phyloP scores from a whole-genome alignment of 2,797 vertebrate species.

The Sebastes itinus region DNA sequence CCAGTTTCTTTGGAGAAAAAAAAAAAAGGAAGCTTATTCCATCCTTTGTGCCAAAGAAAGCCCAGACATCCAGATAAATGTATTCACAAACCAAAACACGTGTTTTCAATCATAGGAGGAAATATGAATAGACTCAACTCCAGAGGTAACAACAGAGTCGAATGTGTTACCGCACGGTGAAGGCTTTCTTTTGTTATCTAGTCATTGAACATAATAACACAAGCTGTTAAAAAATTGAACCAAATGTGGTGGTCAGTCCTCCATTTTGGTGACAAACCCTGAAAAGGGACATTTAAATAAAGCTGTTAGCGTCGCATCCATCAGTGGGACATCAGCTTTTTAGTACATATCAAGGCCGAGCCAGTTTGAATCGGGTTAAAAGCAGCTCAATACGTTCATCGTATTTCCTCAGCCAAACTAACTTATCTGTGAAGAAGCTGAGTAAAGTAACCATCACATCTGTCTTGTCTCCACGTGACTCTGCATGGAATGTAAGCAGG shows the following conservation, averaged over 20 bases:
- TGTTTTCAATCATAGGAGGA: slow-evolving; percentile 83
- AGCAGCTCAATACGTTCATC: slow-evolving; percentile 86
- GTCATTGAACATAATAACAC: slow-evolving; percentile 74
- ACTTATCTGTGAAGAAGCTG: slow-evolving; percentile 85
- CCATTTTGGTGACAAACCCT: slow-evolving; percentile 55
- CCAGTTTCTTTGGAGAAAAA: not conserved
- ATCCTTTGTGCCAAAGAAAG: slow-evolving; percentile 57
- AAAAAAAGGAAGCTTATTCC: slow-evolving; percentile 34
- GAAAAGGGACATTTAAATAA: slow-evolving; percentile 59
- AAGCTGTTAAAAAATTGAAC: slow-evolving; percentile 67
- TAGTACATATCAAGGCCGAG: slow-evolving; percentile 82
- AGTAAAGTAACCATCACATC: slow-evolving; percentile 77
- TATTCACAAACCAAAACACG: slow-evolving; percentile 76
- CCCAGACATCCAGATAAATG: slow-evolving; percentile 62
- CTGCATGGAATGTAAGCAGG: slow-evolving; percentile 39
- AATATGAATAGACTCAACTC: slow-evolving; percentile 80
- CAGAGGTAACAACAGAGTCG: slow-evolving; percentile 82
- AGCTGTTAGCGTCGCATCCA: slow-evolving; percentile 58
- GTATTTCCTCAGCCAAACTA: slow-evolving; percentile 86
- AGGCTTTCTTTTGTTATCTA: slow-evolving; percentile 67
- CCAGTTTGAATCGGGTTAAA: slow-evolving; percentile 87
- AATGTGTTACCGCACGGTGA: slow-evolving; percentile 81
- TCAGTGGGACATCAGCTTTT: slow-evolving; percentile 57
- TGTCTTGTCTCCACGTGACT: slow-evolving; percentile 47
- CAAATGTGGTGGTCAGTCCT: slow-evolving; percentile 80